Evolutionary conservation across 2,797 vertebrate genomes (phyloP), one percentile per base, ranked within the genome.

Genomic region (Peromyscus nudipes): DNA sequence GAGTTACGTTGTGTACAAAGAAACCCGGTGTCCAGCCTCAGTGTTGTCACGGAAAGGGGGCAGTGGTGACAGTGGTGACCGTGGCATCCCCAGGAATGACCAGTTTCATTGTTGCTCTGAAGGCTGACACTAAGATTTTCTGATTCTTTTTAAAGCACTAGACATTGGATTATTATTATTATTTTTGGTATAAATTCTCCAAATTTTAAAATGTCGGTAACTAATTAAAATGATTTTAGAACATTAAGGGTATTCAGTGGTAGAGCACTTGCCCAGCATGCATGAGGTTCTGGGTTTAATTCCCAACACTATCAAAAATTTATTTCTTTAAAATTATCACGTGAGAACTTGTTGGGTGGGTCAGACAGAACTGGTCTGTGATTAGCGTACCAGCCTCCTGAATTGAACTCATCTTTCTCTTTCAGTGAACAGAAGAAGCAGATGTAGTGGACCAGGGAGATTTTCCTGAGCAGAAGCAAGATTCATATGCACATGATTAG

Each of bases 151-250:
- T 10, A 85, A 57, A 67, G 25, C 57, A 60, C 57, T 60, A 67
- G 69, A 94, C 91, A 95, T 57, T 29, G 37, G 65, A 40, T 43
- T 55, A 49, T 49, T 49, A 49, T 49, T 49, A 49, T 52, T 43
- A 23, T 37, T 57, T 81, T n/a, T 12, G 0, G 8, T 27, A 34
- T 57, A 64, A 64, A 69, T 93, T 79, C 29, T 90, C 40, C 46
- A 92, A 43, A 67, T 19, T 89, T 97, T 92, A 87, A 81, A 92
- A 93, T 57, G 17, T 69, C 75, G 69, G 17, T 19, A 87, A 69
- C 75, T 77, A 65, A 71, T 62, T 89, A 64, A 80, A 73, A 40
- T 16, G 5, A 27, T 16, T 7, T 31, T 29, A 40, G 21, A 34
- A 43, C 31, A 65, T 2, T 46, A 49, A 67, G 75, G 49, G 16